Conservation (phyloP, 2,113 vertebrate species). For the Actenoides hombroni region DNA sequence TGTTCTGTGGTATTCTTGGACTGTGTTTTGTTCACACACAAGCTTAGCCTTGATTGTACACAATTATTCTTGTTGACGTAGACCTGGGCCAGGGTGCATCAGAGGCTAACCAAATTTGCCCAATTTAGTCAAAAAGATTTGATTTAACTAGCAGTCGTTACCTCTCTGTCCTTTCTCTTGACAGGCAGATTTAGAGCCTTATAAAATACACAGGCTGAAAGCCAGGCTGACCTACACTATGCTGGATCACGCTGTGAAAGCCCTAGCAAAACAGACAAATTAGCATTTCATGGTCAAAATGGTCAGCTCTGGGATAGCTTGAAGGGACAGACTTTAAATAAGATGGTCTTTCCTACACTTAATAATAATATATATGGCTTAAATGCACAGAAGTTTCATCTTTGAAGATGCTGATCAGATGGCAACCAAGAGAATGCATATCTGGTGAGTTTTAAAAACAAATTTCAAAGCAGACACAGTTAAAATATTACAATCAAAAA, state of each 20-base stretch:
- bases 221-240: constrained; percentile 22
- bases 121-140: constrained; percentile 65
- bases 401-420: background rate
- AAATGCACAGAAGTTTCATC: background rate
- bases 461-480: background rate
- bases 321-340: background rate
- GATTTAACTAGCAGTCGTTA: constrained; percentile 72
- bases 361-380: background rate
- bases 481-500: background rate
- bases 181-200: constrained; percentile 65
- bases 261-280: constrained; percentile 19
- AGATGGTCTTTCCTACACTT: background rate
- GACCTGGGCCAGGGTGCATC: constrained; percentile 15
- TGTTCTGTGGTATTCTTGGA: constrained; percentile 31
- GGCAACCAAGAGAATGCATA: background rate
- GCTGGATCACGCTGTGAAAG: background rate
- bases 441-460: background rate
- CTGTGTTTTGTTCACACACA: constrained; percentile 34
- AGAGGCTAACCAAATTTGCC: constrained; percentile 67
- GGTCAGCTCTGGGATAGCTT: background rate
- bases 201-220: constrained; percentile 28
- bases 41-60: constrained; percentile 57
- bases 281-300: constrained; percentile 32
- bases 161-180: constrained; percentile 56
- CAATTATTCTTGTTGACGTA: constrained; percentile 54